Evolutionary conservation across 1,140 invertebrate genomes (phyloP).

Genomic region (Orius insidiosus): DNA sequence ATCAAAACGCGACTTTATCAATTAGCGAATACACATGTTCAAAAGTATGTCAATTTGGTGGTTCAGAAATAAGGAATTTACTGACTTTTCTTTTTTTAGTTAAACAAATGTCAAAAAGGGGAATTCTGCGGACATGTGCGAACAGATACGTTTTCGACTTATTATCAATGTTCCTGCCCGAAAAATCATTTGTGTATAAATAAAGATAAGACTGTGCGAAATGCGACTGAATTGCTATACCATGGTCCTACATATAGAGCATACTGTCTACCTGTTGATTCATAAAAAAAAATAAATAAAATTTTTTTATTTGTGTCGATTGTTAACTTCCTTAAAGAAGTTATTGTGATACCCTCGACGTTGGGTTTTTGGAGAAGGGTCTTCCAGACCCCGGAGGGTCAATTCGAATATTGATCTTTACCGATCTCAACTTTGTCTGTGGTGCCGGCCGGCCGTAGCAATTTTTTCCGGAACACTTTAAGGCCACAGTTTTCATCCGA

Average conservation of each 20-base stretch:
- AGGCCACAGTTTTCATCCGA: too few species aligned
- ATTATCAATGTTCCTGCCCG: constrained; percentile 43
- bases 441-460: too few species aligned
- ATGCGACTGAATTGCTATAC: constrained; percentile 37
- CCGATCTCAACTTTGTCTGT: too few species aligned
- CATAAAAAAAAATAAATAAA: neutral
- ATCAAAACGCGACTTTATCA: constrained; percentile 7
- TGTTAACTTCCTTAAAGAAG: too few species aligned
- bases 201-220: constrained; percentile 25
- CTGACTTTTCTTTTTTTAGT: constrained; percentile 23
- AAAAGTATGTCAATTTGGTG: constrained; percentile 13
- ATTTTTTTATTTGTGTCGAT: neutral
- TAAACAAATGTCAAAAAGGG: constrained; percentile 26
- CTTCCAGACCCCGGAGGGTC: too few species aligned
- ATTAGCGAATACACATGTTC: constrained; percentile 14
- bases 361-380: too few species aligned
- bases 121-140: constrained; percentile 33
- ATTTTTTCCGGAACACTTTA: too few species aligned
- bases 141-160: constrained; percentile 35
- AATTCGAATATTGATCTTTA: too few species aligned
- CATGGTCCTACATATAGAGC: constrained; percentile 35
- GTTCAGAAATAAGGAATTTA: constrained; percentile 1
- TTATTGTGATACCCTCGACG: too few species aligned
- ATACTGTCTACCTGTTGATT: constrained; percentile 29
- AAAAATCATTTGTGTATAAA: constrained; percentile 36